Evolutionary conservation across 2,888 invertebrate genomes (phyloP).

Genomic region (Clistopyga incitator): DNA sequence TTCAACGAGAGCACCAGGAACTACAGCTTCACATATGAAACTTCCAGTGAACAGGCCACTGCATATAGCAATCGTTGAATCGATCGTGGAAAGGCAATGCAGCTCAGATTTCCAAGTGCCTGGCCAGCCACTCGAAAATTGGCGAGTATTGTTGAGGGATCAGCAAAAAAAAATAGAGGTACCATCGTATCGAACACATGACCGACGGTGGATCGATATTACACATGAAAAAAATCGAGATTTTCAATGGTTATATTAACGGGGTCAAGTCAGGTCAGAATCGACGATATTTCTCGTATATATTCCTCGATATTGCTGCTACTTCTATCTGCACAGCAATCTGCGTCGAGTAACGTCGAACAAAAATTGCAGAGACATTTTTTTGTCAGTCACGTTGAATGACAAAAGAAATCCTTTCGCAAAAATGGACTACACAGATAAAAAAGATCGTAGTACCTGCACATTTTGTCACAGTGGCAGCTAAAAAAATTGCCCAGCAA

Average conservation of each 20-base stretch:
- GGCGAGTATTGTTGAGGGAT: neutral
- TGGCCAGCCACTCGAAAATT: conserved; percentile 21
- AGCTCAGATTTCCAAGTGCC: conserved; percentile 15
- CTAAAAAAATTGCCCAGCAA: no score
- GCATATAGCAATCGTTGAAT: conserved; percentile 11
- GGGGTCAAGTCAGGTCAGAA: neutral
- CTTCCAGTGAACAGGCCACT: conserved; percentile 1
- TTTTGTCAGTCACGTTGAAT: no score
- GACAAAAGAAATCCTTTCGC: no score
- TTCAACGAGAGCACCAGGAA: neutral
- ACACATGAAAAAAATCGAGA: neutral
- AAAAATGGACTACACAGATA: no score
- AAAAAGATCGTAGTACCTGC: no score
- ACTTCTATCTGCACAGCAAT: neutral
- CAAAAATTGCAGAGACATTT: no score
- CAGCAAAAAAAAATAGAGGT: neutral
- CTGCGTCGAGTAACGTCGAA: no score
- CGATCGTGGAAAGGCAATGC: conserved; percentile 14
- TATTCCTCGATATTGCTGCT: neutral
- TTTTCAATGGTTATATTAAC: neutral
- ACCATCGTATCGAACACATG: neutral
- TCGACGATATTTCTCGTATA: neutral
- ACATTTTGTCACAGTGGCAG: no score
- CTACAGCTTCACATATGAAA: neutral
- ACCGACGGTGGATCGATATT: neutral